Evolutionary conservation across 2,888 invertebrate genomes (phyloP).

Genomic region (Tridacna crocea): DNA sequence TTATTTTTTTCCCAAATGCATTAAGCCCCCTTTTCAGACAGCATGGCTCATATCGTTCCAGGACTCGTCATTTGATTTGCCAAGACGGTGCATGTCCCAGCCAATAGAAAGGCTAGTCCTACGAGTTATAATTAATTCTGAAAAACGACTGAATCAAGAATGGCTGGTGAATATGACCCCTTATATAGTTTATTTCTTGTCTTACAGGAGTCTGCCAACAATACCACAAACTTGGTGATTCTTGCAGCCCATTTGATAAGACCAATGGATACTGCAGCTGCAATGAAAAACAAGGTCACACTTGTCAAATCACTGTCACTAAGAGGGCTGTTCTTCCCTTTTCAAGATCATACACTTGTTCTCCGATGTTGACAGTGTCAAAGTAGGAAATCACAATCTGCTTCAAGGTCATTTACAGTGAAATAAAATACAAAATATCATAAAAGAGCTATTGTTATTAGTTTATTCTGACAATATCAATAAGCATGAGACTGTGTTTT

Average conservation of each 20-base stretch:
- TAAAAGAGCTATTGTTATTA: too few species aligned
- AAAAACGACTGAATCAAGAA: too few species aligned
- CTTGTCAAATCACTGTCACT: constrained; percentile 29
- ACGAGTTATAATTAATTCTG: too few species aligned
- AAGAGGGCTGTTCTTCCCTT: constrained; percentile 18
- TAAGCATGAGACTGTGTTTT: too few species aligned
- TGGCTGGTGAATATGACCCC: not conserved
- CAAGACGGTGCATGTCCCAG: too few species aligned
- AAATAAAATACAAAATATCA: too few species aligned
- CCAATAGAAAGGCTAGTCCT: too few species aligned
- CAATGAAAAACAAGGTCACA: constrained; percentile 44
- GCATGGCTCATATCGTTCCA: too few species aligned
- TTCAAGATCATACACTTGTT: constrained; percentile 25
- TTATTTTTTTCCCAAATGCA: too few species aligned
- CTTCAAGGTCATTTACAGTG: not conserved
- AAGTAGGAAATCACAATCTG: constrained; percentile 4
- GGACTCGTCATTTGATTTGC: too few species aligned
- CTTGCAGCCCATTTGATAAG: constrained; percentile 49
- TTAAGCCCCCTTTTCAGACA: not conserved
- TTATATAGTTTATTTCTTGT: not conserved
- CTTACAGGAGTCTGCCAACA: constrained; percentile 49
- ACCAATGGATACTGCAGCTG: constrained; percentile 59
- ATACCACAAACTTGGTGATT: constrained; percentile 45
- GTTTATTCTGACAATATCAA: too few species aligned
- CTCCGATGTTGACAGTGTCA: constrained; percentile 9